These are phyloP conservation scores for Ptyas mucosa DNA, from an alignment of 2,113 vertebrate species.

Conservation along the genomic window DNA sequence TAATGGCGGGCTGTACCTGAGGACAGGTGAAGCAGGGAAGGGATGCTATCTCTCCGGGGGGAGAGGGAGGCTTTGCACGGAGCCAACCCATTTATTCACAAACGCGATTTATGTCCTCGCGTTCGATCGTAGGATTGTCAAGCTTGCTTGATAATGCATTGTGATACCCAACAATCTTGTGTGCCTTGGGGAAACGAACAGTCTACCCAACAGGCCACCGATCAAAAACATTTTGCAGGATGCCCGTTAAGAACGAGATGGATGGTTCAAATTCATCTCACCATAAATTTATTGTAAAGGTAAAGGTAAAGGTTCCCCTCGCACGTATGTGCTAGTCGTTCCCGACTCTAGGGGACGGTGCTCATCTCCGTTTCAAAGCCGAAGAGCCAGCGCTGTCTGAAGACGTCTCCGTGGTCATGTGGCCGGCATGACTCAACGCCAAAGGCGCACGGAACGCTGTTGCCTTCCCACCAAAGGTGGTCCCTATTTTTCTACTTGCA, in stretches of 20 bases:
- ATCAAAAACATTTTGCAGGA: neutral
- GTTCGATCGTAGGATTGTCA: neutral
- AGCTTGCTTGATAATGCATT: neutral
- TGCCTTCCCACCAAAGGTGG: too few relatives aligned
- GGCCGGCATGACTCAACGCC: too few relatives aligned
- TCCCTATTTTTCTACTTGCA: too few relatives aligned
- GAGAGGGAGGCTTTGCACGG: neutral
- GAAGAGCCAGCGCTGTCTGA: too few relatives aligned
- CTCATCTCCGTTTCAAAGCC: too few relatives aligned
- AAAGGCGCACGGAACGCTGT: too few relatives aligned
- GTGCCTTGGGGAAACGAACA: neutral
- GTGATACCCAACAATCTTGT: neutral
- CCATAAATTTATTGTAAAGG: neutral
- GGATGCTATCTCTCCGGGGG: neutral
- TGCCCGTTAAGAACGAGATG: neutral
- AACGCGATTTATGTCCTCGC: neutral
- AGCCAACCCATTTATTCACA: neutral
- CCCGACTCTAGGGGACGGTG: too few relatives aligned
- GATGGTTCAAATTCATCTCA: neutral
- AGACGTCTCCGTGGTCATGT: too few relatives aligned
- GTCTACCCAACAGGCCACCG: neutral
- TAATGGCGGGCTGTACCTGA: neutral
- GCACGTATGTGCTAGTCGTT: too few relatives aligned
- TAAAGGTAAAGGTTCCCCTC: too few relatives aligned
- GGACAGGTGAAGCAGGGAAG: neutral